Conservation (phyloP, 1,140 invertebrate species). For the Listronotus bonariensis region DNA sequence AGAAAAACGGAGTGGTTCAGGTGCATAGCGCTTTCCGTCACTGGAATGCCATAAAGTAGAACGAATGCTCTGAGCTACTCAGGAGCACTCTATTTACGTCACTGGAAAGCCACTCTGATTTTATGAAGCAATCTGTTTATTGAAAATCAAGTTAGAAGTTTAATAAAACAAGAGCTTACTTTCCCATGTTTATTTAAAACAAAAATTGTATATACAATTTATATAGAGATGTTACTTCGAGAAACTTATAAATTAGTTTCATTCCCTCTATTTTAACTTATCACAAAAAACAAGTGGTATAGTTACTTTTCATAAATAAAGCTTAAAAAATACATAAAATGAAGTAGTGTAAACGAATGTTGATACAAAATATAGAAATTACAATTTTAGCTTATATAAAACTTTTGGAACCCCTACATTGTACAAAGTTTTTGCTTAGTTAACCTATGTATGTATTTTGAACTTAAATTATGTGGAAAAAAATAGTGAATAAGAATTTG, state of each 20-base stretch:
- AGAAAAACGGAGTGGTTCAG: no score
- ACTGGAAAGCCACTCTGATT: no score
- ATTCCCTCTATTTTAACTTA: background rate
- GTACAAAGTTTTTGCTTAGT: background rate
- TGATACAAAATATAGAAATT: no score
- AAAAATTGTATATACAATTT: background rate
- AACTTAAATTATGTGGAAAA: background rate
- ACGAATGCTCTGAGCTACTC: no score
- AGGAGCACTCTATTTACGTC: no score
- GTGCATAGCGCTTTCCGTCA: no score
- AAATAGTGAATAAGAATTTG: background rate
- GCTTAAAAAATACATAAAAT: background rate
- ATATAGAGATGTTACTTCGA: background rate
- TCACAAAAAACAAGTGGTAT: background rate
- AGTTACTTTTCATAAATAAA: background rate
- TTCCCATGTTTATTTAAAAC: background rate
- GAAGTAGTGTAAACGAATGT: background rate
- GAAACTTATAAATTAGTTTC: background rate
- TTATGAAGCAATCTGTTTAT: no score
- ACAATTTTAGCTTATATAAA: background rate
- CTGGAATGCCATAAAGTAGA: no score
- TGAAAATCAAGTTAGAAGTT: no score
- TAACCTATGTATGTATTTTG: background rate
- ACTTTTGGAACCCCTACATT: background rate
- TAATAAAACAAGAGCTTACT: background rate